phyloP scores from a whole-genome alignment of 92 coral and sea anemone species.

The Palythoa grandiflora region DNA sequence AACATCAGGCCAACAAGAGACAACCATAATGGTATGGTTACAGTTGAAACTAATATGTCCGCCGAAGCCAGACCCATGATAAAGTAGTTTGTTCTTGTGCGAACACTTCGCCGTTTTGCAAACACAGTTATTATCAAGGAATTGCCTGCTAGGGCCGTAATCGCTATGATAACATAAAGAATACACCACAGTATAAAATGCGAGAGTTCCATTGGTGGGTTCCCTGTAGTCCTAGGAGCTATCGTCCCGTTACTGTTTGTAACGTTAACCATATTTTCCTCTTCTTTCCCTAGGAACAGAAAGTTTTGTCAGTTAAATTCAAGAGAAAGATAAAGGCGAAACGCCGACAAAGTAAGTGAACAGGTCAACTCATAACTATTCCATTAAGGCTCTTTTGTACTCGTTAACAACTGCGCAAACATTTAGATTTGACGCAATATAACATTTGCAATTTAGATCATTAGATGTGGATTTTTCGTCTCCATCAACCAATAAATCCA shows the following conservation, averaged over 20 bases:
- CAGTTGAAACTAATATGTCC: conserved; percentile 71
- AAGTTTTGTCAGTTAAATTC: conserved; percentile 2
- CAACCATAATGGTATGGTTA: conserved; percentile 75
- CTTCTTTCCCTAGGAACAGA: neutral
- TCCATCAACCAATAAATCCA: too few species aligned
- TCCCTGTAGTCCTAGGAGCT: neutral
- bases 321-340: neutral
- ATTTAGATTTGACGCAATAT: too few species aligned
- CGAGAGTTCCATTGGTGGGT: conserved; percentile 48
- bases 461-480: neutral
- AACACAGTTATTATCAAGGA: conserved; percentile 79
- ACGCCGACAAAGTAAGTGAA: neutral
- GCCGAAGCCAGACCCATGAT: conserved; percentile 80
- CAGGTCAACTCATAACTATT: neutral
- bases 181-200: conserved; percentile 65
- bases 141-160: conserved; percentile 70
- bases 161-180: conserved; percentile 65
- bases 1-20: conserved; percentile 60
- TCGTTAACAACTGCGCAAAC: neutral
- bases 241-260: conserved; percentile 34
- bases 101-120: conserved; percentile 73
- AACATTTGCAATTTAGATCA: neutral
- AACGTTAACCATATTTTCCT: conserved; percentile 20
- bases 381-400: neutral
- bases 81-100: conserved; percentile 82